phyloP scores from a whole-genome alignment of 2,797 vertebrate genomes.

The Silurus aristotelis region DNA sequence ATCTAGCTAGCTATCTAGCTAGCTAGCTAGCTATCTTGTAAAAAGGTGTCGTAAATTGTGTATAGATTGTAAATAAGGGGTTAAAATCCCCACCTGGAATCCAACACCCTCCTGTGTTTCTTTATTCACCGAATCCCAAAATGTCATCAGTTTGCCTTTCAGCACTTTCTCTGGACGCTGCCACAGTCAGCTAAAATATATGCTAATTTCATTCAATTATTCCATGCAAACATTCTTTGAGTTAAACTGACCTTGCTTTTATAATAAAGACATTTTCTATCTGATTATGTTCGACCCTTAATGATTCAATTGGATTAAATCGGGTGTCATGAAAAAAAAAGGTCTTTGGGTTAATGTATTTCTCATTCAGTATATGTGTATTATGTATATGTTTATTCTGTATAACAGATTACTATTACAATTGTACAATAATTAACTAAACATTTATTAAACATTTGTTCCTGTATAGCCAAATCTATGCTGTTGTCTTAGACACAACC shows the following conservation, averaged over 20 bases:
- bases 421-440: background rate
- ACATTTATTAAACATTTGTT: background rate
- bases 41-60: background rate
- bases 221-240: background rate
- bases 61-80: background rate
- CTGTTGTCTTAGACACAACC: background rate
- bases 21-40: too few species aligned
- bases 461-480: background rate
- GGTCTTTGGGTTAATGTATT: too few species aligned
- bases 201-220: conserved; percentile 19
- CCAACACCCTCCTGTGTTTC: too few species aligned
- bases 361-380: too few species aligned
- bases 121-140: conserved; percentile 1
- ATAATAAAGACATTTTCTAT: conserved; percentile 1
- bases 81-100: background rate
- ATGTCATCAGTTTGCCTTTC: conserved; percentile 8
- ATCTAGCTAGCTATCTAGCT: too few species aligned
- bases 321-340: background rate
- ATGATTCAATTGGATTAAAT: background rate
- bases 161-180: background rate
- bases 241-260: conserved; percentile 1
- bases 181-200: conserved; percentile 2
- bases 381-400: too few species aligned
- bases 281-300: background rate
- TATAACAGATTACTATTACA: background rate